Evolutionary conservation across 2,888 invertebrate species (phyloP).

Genomic region (Hybos culiciformis): DNA sequence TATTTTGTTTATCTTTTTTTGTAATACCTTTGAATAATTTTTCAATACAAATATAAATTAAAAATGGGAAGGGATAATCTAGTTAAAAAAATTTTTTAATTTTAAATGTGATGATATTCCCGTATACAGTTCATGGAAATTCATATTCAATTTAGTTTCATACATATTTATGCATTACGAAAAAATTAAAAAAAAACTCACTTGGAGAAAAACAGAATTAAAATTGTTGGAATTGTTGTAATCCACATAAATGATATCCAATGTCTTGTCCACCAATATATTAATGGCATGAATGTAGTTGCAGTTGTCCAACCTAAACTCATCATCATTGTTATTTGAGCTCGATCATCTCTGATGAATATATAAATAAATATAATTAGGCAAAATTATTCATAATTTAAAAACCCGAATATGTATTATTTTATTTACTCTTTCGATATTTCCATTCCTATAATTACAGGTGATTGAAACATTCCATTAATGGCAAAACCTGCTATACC

Average conservation of each 20-base stretch:
- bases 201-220: slow-evolving; percentile 36
- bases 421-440: slow-evolving; percentile 37
- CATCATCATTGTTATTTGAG: slow-evolving; percentile 38
- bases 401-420: neutral
- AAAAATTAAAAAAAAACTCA: slow-evolving; percentile 29
- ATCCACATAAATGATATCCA: slow-evolving; percentile 39
- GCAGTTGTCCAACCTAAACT: slow-evolving; percentile 41
- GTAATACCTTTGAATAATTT: too few species aligned
- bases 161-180: neutral
- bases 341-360: slow-evolving; percentile 33
- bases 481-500: slow-evolving; percentile 37
- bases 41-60: too few species aligned
- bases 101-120: too few species aligned
- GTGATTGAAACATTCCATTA: slow-evolving; percentile 37
- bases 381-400: neutral
- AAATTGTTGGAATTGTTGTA: slow-evolving; percentile 35
- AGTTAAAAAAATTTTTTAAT: too few species aligned
- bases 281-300: slow-evolving; percentile 37
- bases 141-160: too few species aligned
- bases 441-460: slow-evolving; percentile 41
- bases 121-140: too few species aligned
- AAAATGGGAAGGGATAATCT: too few species aligned
- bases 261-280: slow-evolving; percentile 39
- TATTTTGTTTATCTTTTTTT: too few species aligned
- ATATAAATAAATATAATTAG: too few species aligned